Evolutionary conservation across 2,113 vertebrate genomes (phyloP), one percentile per base, ranked within the genome.

Genomic region (Pomatorhinus ruficollis): DNA sequence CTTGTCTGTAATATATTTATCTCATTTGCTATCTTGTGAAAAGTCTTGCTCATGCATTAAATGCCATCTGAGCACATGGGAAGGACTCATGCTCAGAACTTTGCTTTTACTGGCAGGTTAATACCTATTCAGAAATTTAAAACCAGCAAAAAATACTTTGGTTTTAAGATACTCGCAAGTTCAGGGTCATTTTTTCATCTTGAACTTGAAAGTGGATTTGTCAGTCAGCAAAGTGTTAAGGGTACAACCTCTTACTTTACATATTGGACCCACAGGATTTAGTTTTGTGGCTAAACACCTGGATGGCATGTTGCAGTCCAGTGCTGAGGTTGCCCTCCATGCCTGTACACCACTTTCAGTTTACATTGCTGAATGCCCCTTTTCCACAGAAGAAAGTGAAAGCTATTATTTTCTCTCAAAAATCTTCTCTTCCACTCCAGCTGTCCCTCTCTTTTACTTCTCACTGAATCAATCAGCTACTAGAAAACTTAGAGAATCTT

Each of bases 41-140:
- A 63, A 63, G 23, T 61, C 27, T 85, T 68, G 27, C 31, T 76
- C n/a, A 31, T 0, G 2, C 35, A 71, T 39, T 64, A 76, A 86
- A 79, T 57, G 16, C 33, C 54, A 27, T 33, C 35, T 80, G 63
- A 83, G 71, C 35, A 76, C 4, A 4, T 0, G 0, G 53, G 24
- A 85, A 52, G 33, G 52, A 75, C 22, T 8, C 14, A 50, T 0
- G 0, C 12, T 78, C n/a, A 84, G 33, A 90, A 60, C 27, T 85
- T 59, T 79, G 20, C 39, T 75, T 35, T 72, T 83, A 56, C 6
- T 56, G 6, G 31, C 16, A 88, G 22, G 24, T 49, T 68, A 60
- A 35, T 37, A 65, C 35, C 30, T 57, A 61, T 82, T 3, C 45
- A 89, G 23, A 89, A 83, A 54, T 54, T 72, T 71, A 5, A 50